Evolutionary conservation across 2,888 invertebrate species (phyloP).

Genomic region (Drosophila meridiana): DNA sequence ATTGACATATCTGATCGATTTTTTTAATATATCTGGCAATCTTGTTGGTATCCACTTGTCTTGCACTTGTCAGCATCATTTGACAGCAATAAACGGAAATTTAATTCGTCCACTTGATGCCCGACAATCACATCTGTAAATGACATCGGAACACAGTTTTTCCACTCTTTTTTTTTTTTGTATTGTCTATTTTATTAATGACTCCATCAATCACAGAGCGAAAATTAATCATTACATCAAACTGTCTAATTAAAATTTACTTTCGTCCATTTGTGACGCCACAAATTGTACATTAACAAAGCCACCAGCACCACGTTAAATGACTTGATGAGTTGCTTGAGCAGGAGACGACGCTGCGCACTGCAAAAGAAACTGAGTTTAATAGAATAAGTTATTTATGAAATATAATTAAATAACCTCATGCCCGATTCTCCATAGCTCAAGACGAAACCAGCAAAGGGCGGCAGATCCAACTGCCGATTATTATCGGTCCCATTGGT

Average conservation of each 20-base stretch:
- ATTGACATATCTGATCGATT: conserved; percentile 27
- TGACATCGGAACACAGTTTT: conserved; percentile 42
- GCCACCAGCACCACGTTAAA: conserved; percentile 82
- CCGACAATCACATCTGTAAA: conserved; percentile 51
- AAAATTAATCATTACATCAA: conserved; percentile 55
- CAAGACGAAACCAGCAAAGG: conserved; percentile 62
- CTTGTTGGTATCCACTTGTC: conserved; percentile 20
- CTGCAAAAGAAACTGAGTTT: conserved; percentile 50
- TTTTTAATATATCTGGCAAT: conserved; percentile 4
- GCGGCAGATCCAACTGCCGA: conserved; percentile 46
- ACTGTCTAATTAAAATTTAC: conserved; percentile 77
- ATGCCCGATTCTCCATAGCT: conserved; percentile 35
- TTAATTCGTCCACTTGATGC: conserved; percentile 44
- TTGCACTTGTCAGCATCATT: conserved; percentile 19
- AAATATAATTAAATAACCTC: conserved; percentile 41
- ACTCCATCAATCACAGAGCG: conserved; percentile 65
- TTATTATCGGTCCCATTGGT: conserved; percentile 10
- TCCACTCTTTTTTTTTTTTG: neutral
- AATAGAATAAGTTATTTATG: neutral
- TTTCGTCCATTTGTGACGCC: conserved; percentile 84
- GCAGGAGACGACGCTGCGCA: conserved; percentile 76
- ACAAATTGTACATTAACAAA: conserved; percentile 82
- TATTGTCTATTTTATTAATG: conserved; percentile 58
- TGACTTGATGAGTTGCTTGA: conserved; percentile 80
- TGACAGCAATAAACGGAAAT: conserved; percentile 51